Base-by-base conservation (phyloP, 2,113 vertebrate species). In the Psettodes erumei region DNA sequence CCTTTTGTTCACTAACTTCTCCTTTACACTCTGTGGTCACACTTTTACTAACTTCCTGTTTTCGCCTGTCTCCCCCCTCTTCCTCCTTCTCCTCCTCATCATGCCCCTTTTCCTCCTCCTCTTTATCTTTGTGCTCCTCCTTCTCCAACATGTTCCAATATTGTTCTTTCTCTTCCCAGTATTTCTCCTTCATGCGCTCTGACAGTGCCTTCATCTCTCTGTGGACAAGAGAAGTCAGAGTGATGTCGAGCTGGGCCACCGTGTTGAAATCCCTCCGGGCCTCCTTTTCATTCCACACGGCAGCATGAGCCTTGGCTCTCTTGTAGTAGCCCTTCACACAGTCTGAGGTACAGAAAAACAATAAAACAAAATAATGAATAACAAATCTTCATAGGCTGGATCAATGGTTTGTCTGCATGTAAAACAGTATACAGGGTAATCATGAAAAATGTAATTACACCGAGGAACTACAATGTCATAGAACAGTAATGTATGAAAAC, bases 321-420 rank as follows among this genome's bases (percentile, higher is more conserved):
- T 96, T 96, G 90, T 96, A 96, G 82, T 96, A 96, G 19, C 93
- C 95, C 71, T 96, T 96, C 66, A 95, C 94, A 0, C 95, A 96
- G 87, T 94, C 96, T 96, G 86, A 55, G 33, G 55, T 33, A 56
- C 25, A 65, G 1, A 38, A 59, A 43, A 42, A 25, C 25, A 35
- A 5, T 2, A 0, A 45, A 64, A 16, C 45, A 15, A 58, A 9
- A 70, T n/a, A n/a, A 67, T n/a, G 6, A 55, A 9, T 60, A 28
- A 25, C 48, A 71, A 68, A n/a, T n/a, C n/a, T n/a, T n/a, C n/a
- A n/a, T n/a, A 45, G 35, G 58, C 70, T 50, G 43, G 55, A 21
- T 32, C 43, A 16, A 23, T 3, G 2, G 70, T 66, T 75, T 84
- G 56, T 67, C 54, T 65, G 16, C 56, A 55, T 73, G 47, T 33